Evolutionary conservation across 2,888 invertebrate species (phyloP).

Genomic region (Hydrotaea diabolus): DNA sequence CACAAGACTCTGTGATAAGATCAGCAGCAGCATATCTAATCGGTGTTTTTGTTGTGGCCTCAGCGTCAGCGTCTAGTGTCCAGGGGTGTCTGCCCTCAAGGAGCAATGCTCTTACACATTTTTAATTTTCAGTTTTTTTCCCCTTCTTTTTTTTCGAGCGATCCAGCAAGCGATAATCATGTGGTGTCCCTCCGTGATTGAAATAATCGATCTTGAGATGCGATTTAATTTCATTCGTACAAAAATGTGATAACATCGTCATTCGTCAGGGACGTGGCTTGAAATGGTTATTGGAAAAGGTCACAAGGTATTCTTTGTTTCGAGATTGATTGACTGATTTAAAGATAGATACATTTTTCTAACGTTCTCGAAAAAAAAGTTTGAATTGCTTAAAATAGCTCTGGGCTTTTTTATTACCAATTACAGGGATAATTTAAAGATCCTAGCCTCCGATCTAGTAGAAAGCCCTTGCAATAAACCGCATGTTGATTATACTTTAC

Average conservation of each 20-base stretch:
- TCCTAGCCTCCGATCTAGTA: no score
- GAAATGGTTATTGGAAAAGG: no score
- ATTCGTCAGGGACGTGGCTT: background rate
- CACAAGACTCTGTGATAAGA: constrained; percentile 58
- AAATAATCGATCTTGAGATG: constrained; percentile 5
- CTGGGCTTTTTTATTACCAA: no score
- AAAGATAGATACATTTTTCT: no score
- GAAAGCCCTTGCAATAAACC: no score
- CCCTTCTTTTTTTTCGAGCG: background rate
- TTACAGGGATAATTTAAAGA: no score
- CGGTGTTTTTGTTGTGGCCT: constrained; percentile 46
- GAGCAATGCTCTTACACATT: background rate
- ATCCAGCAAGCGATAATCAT: constrained; percentile 13
- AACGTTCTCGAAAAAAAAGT: no score
- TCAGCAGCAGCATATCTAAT: constrained; percentile 58
- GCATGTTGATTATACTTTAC: no score
- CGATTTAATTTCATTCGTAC: constrained; percentile 6
- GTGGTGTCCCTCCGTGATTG: background rate
- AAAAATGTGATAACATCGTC: background rate
- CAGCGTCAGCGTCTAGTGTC: background rate
- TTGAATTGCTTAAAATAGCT: no score
- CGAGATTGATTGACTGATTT: no score
- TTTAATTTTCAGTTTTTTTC: background rate
- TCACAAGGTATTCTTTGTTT: no score
- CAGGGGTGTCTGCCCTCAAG: background rate